These are phyloP conservation scores for Alethe castanea DNA, from an alignment of 2,113 vertebrate genomes.

Conservation along the genomic window DNA sequence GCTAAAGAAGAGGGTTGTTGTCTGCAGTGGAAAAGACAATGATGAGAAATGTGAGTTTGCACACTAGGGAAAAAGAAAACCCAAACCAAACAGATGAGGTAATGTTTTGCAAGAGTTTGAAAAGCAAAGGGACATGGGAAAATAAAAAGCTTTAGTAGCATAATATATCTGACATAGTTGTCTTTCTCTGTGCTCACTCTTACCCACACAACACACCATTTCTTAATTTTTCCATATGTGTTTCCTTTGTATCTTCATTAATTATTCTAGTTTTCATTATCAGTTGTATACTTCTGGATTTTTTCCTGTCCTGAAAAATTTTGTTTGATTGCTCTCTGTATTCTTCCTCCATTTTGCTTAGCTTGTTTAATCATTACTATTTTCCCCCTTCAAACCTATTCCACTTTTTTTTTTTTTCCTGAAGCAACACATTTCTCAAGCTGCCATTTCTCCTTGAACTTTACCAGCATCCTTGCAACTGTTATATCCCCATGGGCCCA, in stretches of 20 bases:
- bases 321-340: not conserved
- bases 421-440: not conserved
- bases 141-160: not conserved
- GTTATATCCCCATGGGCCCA: not conserved
- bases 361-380: not conserved
- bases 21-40: not conserved
- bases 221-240: not conserved
- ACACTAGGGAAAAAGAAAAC: constrained; percentile 9
- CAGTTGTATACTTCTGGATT: not conserved
- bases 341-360: not conserved
- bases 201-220: not conserved
- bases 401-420: not conserved
- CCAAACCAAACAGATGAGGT: constrained; percentile 47
- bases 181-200: not conserved
- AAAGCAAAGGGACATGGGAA: constrained; percentile 18
- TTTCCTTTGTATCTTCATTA: not conserved
- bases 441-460: constrained; percentile 1
- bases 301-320: not conserved
- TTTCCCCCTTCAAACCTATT: not conserved
- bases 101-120: constrained; percentile 64
- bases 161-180: not conserved
- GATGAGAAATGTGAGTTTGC: constrained; percentile 16
- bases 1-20: not conserved
- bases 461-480: not conserved
- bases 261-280: not conserved